Evolutionary conservation across 2,888 invertebrate species (phyloP).

Genomic region (Orthonevra nobilis): DNA sequence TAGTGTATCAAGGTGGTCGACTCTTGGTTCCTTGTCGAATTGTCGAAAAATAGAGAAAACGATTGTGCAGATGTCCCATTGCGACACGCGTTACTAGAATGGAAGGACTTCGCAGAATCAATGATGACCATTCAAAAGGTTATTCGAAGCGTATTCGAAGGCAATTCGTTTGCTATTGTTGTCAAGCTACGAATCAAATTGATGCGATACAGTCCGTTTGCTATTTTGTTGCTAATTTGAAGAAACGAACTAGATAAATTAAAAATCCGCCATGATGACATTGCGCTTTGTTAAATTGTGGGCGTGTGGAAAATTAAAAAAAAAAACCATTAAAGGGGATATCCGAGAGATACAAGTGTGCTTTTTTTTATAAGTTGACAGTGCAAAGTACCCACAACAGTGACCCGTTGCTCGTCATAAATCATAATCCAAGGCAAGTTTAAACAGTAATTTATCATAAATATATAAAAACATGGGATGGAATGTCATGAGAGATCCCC

Average conservation of each 20-base stretch:
- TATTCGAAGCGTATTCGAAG: conserved; percentile 54
- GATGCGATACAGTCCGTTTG: conserved; percentile 23
- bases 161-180: conserved; percentile 35
- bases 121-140: conserved; percentile 65
- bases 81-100: conserved; percentile 52
- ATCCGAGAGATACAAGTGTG: too few relatives aligned
- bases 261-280: conserved; percentile 6
- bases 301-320: not conserved
- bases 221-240: not conserved
- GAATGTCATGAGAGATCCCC: conserved; percentile 37
- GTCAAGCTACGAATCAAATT: conserved; percentile 32
- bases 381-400: too few relatives aligned
- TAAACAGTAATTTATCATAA: conserved; percentile 19
- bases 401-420: too few relatives aligned
- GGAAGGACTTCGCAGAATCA: conserved; percentile 59
- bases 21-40: conserved; percentile 7
- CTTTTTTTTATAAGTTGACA: too few relatives aligned
- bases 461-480: conserved; percentile 40
- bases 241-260: conserved; percentile 1
- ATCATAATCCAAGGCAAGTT: too few relatives aligned
- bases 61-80: conserved; percentile 37
- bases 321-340: too few relatives aligned
- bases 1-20: conserved; percentile 50
- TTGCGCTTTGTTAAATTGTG: not conserved
- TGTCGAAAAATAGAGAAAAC: conserved; percentile 24